phyloP scores from a whole-genome alignment of 2,888 invertebrate genomes.

The Adela reaumurella region DNA sequence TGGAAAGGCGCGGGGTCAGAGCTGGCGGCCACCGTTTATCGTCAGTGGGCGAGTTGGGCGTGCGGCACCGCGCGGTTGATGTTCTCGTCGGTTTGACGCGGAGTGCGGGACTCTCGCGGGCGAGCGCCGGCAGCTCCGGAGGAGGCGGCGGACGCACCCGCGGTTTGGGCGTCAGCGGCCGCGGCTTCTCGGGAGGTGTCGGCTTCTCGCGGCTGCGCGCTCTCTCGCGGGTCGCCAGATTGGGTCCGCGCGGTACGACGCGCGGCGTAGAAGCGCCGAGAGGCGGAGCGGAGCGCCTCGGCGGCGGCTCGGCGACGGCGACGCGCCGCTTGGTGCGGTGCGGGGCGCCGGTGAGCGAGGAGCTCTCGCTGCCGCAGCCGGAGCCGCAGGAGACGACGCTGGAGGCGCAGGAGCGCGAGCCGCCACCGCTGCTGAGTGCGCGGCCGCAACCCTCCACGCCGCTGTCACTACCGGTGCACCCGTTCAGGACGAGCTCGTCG shows the following conservation, averaged over 20 bases:
- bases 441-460: conserved; percentile 71
- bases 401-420: conserved; percentile 71
- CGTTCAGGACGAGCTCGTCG: conserved; percentile 31
- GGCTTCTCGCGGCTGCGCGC: conserved; percentile 60
- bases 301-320: conserved; percentile 47
- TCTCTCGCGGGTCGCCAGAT: conserved; percentile 53
- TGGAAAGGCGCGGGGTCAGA: conserved; percentile 32
- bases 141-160: conserved; percentile 47
- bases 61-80: conserved; percentile 57
- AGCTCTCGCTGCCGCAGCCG: conserved; percentile 78
- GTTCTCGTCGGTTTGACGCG: conserved; percentile 50
- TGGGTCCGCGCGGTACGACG: conserved; percentile 47
- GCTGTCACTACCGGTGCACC: conserved; percentile 73
- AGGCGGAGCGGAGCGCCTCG: conserved; percentile 42
- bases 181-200: conserved; percentile 41
- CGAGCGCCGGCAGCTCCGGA: conserved; percentile 49
- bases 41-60: conserved; percentile 63
- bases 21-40: conserved; percentile 69
- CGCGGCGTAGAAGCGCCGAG: conserved; percentile 51
- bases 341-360: conserved; percentile 59
- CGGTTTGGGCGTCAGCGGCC: conserved; percentile 45
- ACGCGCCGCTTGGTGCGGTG: conserved; percentile 45
- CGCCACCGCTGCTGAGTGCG: conserved; percentile 64
- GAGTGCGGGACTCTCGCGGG: conserved; percentile 43
- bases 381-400: conserved; percentile 76